Conservation (phyloP, 2,888 invertebrate genomes). For the Cephonodes hylas region DNA sequence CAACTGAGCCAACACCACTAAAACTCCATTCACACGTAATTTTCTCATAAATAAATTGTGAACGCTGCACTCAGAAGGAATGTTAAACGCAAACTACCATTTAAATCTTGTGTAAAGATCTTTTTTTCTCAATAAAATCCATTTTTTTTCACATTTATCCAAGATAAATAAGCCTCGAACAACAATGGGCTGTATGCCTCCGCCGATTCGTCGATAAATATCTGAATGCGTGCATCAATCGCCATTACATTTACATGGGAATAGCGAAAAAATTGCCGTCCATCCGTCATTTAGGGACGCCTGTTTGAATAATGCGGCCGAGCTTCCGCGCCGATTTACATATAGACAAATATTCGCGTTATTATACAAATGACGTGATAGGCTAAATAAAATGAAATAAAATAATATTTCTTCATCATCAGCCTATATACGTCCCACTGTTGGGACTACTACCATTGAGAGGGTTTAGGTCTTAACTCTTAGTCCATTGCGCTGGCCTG, state of each 20-base stretch:
- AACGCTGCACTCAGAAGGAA: background rate
- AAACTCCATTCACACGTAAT: background rate
- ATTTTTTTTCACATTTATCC: slow-evolving; percentile 7
- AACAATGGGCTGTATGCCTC: too few species aligned
- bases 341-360: background rate
- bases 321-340: background rate
- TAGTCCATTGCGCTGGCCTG: too few species aligned
- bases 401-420: too few species aligned
- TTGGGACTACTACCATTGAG: too few species aligned
- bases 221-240: slow-evolving; percentile 38
- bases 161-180: slow-evolving; percentile 8
- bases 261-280: slow-evolving; percentile 45
- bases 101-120: background rate
- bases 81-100: background rate
- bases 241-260: slow-evolving; percentile 54
- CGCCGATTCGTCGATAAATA: slow-evolving; percentile 43
- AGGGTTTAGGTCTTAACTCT: too few species aligned
- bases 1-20: too few species aligned
- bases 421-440: too few species aligned
- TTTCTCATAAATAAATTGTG: background rate
- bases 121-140: slow-evolving; percentile 5
- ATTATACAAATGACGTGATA: background rate
- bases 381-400: too few species aligned
- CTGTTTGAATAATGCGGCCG: slow-evolving; percentile 1
- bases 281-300: slow-evolving; percentile 29